phyloP scores from a whole-genome alignment of 2,888 invertebrate species.

The Gasteruption jaculator region DNA sequence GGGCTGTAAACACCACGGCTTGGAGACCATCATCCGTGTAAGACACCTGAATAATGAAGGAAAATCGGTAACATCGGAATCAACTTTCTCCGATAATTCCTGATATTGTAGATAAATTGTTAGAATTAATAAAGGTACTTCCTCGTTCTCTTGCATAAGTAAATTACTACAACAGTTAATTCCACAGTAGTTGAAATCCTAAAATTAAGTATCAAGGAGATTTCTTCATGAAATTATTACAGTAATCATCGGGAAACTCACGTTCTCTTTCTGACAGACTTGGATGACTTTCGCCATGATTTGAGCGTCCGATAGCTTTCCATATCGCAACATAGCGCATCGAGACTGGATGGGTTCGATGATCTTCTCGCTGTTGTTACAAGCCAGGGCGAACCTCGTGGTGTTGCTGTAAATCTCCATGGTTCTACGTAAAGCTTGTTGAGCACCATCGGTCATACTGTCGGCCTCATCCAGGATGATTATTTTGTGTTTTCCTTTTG shows the following conservation, averaged over 20 bases:
- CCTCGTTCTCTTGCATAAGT: background rate
- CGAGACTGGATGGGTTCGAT: conserved; percentile 99
- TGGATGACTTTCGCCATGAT: conserved; percentile 76
- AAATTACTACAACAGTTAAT: background rate
- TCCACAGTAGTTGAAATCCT: conserved; percentile 1
- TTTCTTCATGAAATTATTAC: no score
- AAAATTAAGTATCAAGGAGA: background rate
- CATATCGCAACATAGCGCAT: conserved; percentile 93
- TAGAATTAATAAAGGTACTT: background rate
- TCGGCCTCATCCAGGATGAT: conserved; percentile 98
- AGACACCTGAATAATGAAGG: conserved; percentile 56
- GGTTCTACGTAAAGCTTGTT: conserved; percentile 93
- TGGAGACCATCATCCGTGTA: conserved; percentile 91
- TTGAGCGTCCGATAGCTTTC: conserved; percentile 85
- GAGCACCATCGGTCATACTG: conserved; percentile 99
- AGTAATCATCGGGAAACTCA: no score
- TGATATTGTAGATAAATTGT: background rate
- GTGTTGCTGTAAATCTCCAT: conserved; percentile 99
- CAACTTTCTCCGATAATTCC: background rate
- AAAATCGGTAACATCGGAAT: conserved; percentile 5
- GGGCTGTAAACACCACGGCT: conserved; percentile 96
- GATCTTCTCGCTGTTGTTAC: conserved; percentile 97
- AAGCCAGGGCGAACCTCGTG: conserved; percentile 95
- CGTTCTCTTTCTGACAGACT: conserved; percentile 71
- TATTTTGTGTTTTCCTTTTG: conserved; percentile 89